These are phyloP conservation scores for Grammatotria lemairii DNA, from an alignment of 2,113 vertebrate genomes.

Conservation along the genomic window DNA sequence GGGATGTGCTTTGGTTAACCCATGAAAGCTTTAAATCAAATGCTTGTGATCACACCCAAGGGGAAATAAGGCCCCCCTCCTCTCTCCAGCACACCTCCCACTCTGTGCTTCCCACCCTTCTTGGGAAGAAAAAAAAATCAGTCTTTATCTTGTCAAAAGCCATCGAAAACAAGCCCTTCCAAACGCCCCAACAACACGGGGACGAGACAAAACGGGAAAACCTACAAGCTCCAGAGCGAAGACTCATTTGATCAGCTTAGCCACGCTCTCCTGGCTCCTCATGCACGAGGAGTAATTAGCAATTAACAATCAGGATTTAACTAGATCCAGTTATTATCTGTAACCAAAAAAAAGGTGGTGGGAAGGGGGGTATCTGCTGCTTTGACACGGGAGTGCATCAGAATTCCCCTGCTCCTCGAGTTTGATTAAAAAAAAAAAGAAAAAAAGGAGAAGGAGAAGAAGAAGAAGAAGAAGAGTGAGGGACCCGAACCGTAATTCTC, in stretches of 20 bases:
- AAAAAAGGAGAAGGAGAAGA: neutral
- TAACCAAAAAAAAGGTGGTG: neutral
- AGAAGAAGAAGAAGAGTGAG: slow-evolving; percentile 10
- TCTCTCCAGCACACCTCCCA: neutral
- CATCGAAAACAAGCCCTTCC: slow-evolving; percentile 36
- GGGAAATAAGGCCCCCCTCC: neutral
- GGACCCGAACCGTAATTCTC: slow-evolving; percentile 55
- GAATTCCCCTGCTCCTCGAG: slow-evolving; percentile 17
- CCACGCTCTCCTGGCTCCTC: slow-evolving; percentile 60
- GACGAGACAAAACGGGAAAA: slow-evolving; percentile 39
- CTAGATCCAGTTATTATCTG: slow-evolving; percentile 58
- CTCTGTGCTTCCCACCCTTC: neutral
- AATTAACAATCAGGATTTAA: slow-evolving; percentile 69
- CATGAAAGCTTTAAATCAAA: slow-evolving; percentile 61
- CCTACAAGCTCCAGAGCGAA: slow-evolving; percentile 37
- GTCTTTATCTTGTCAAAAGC: slow-evolving; percentile 54
- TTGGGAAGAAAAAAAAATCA: slow-evolving; percentile 14
- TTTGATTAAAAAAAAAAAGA: neutral
- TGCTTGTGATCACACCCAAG: slow-evolving; percentile 41
- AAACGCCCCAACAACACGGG: slow-evolving; percentile 21
- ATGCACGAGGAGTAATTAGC: slow-evolving; percentile 63
- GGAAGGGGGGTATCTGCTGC: neutral
- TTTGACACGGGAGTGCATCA: slow-evolving; percentile 20
- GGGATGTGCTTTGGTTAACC: slow-evolving; percentile 59
- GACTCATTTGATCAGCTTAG: slow-evolving; percentile 66